phyloP scores from a whole-genome alignment of 2,888 invertebrate species.

The Folsomia manolachei region DNA sequence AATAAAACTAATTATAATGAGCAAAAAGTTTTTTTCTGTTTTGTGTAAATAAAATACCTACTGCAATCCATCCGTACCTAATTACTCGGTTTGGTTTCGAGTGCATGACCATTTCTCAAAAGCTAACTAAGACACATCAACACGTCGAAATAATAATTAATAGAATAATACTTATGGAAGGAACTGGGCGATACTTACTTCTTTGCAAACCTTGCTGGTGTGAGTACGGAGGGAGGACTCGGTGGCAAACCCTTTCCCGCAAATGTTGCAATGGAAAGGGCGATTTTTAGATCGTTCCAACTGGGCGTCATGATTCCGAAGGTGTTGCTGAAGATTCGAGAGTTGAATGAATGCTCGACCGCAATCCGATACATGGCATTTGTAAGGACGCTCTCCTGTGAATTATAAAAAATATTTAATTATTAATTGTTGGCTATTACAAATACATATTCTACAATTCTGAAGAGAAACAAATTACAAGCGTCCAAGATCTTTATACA shows the following conservation, averaged over 20 bases:
- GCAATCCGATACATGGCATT: constrained; percentile 92
- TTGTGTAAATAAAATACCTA: too few species aligned
- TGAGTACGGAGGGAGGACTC: constrained; percentile 93
- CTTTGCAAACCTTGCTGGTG: constrained; percentile 80
- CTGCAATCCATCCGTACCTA: too few species aligned
- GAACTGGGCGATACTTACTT: constrained; percentile 42
- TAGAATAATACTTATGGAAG: too few species aligned
- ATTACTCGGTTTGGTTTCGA: too few species aligned
- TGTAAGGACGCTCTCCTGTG: constrained; percentile 93
- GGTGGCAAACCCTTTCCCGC: constrained; percentile 94
- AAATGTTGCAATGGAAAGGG: constrained; percentile 93
- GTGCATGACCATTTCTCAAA: too few species aligned
- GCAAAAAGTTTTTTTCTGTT: too few species aligned
- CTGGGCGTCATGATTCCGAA: constrained; percentile 93
- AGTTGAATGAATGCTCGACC: constrained; percentile 94
- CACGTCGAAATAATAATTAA: too few species aligned
- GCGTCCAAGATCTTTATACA: too few species aligned
- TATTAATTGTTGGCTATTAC: too few species aligned
- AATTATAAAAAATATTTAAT: constrained; percentile 49
- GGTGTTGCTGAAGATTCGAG: constrained; percentile 92
- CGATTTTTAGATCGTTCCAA: constrained; percentile 91
- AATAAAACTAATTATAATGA: too few species aligned
- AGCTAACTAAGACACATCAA: too few species aligned
- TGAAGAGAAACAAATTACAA: too few species aligned
- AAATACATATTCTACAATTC: neutral